Conservation (phyloP, 1,140 invertebrate genomes). For the Choristoneura fumiferana region DNA sequence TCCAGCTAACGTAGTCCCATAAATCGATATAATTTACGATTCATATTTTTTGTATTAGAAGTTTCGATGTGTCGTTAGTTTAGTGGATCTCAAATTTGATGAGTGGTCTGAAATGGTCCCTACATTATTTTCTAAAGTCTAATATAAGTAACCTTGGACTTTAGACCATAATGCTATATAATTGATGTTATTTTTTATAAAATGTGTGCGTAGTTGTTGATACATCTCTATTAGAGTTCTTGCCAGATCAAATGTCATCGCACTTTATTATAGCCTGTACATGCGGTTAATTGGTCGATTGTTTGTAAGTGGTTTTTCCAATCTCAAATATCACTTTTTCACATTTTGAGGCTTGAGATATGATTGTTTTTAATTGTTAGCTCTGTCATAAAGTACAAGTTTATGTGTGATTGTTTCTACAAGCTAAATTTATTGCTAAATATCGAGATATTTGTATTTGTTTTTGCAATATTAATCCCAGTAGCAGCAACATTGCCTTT, state of each 20-base stretch:
- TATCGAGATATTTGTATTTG: not conserved
- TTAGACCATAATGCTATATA: not conserved
- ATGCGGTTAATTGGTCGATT: not conserved
- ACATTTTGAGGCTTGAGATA: not conserved
- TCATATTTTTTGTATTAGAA: not conserved
- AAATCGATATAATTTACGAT: not conserved
- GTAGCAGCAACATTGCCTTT: too few species aligned
- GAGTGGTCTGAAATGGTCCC: not conserved
- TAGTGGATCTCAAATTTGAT: conserved; percentile 8
- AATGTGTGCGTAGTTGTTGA: not conserved
- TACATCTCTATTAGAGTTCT: not conserved
- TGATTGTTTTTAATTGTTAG: conserved; percentile 19
- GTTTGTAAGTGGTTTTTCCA: not conserved
- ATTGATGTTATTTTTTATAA: conserved; percentile 10
- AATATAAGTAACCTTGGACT: too few species aligned
- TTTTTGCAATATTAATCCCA: too few species aligned
- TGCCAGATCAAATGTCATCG: not conserved
- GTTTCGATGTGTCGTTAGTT: not conserved
- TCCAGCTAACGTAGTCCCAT: too few species aligned
- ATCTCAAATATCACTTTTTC: not conserved
- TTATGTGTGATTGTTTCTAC: not conserved
- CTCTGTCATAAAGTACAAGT: conserved; percentile 26
- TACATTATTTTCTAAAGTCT: too few species aligned
- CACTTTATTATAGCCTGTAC: not conserved
- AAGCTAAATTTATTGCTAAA: not conserved